phyloP scores from a whole-genome alignment of 2,888 invertebrate genomes.

The Brenthis hecate region DNA sequence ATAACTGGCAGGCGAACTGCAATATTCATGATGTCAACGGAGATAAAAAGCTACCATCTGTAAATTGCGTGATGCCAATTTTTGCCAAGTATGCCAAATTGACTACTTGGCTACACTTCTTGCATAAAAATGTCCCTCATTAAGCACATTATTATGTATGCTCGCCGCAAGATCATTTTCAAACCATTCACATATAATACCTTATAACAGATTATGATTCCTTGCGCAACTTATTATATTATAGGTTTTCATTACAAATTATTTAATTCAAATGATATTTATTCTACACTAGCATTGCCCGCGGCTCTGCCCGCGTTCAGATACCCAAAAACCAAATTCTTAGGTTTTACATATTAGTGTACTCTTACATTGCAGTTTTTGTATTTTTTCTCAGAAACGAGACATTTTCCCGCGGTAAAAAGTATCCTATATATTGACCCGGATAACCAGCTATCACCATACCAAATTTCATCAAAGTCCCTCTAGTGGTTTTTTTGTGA shows the following conservation, averaged over 20 bases:
- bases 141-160: constrained; percentile 37
- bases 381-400: no score
- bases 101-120: constrained; percentile 43
- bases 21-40: constrained; percentile 44
- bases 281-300: background rate
- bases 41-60: constrained; percentile 45
- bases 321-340: no score
- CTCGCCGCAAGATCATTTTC: constrained; percentile 30
- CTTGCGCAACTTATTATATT: constrained; percentile 14
- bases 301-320: no score
- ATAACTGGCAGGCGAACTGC: constrained; percentile 41
- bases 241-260: background rate
- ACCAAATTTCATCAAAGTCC: no score
- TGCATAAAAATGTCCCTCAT: constrained; percentile 44
- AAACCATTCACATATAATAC: constrained; percentile 24
- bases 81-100: constrained; percentile 44
- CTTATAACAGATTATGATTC: constrained; percentile 29
- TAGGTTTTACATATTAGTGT: no score
- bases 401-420: no score
- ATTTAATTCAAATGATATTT: background rate
- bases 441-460: no score
- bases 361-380: no score
- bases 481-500: no score
- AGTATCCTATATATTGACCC: no score
- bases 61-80: constrained; percentile 43